These are phyloP conservation scores for Auanema sp. DNA, from an alignment of 2,888 invertebrate species.

Conservation along the genomic window DNA sequence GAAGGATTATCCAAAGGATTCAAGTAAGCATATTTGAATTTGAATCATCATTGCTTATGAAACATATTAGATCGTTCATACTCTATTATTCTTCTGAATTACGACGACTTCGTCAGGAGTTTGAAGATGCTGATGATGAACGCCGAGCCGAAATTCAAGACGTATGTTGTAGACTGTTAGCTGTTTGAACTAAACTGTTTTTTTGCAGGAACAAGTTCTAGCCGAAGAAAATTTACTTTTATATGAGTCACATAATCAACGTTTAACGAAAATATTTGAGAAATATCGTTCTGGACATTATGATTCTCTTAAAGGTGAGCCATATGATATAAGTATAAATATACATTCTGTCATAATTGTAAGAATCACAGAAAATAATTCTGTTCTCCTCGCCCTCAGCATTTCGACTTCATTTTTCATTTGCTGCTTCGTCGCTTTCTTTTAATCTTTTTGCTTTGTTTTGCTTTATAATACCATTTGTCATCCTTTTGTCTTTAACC, in stretches of 20 bases:
- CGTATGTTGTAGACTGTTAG: slow-evolving; percentile 2
- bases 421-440: slow-evolving; percentile 9
- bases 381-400: background rate
- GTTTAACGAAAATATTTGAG: slow-evolving; percentile 39
- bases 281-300: slow-evolving; percentile 31
- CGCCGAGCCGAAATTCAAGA: slow-evolving; percentile 15
- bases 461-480: slow-evolving; percentile 12
- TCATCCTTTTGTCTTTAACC: background rate
- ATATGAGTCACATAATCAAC: slow-evolving; percentile 33
- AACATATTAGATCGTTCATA: slow-evolving; percentile 18
- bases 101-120: slow-evolving; percentile 17
- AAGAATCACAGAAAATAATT: background rate
- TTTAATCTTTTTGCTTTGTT: slow-evolving; percentile 17
- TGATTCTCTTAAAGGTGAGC: slow-evolving; percentile 35
- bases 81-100: slow-evolving; percentile 21
- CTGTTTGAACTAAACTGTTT: background rate
- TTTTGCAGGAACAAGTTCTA: slow-evolving; percentile 32
- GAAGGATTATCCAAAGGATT: slow-evolving; percentile 22
- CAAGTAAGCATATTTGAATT: slow-evolving; percentile 10
- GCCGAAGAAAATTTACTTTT: slow-evolving; percentile 38
- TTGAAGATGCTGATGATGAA: slow-evolving; percentile 12
- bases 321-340: background rate
- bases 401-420: background rate
- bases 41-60: background rate
- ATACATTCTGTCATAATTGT: background rate